These are phyloP conservation scores for Scaptomyza polygonia DNA, from an alignment of 2,888 invertebrate genomes.

Conservation along the genomic window DNA sequence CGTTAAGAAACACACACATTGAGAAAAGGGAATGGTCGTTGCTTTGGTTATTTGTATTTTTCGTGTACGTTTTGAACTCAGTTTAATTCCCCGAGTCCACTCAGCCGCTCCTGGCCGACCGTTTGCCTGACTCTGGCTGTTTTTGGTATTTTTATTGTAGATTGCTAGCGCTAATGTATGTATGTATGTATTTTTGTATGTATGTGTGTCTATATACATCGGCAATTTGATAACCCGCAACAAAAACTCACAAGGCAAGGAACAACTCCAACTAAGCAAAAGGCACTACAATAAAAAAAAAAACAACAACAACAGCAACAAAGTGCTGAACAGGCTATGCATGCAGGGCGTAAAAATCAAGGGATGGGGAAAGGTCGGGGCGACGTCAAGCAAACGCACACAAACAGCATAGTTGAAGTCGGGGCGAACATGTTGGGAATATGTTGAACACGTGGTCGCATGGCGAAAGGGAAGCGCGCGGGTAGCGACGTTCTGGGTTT, in stretches of 20 bases:
- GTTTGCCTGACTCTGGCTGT: background rate
- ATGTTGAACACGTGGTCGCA: slow-evolving; percentile 74
- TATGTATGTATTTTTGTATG: no score
- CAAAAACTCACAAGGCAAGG: slow-evolving; percentile 47
- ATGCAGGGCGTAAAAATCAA: slow-evolving; percentile 12
- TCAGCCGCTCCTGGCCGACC: slow-evolving; percentile 11
- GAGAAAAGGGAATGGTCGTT: background rate
- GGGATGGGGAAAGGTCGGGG: slow-evolving; percentile 11
- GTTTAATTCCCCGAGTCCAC: background rate
- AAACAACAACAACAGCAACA: slow-evolving; percentile 24
- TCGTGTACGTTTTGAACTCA: slow-evolving; percentile 9
- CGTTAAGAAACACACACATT: slow-evolving; percentile 3
- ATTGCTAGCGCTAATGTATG: slow-evolving; percentile 34
- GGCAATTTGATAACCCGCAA: slow-evolving; percentile 73
- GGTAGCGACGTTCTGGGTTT: slow-evolving; percentile 3
- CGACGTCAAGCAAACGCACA: slow-evolving; percentile 6
- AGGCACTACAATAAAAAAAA: slow-evolving; percentile 37
- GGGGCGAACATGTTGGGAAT: slow-evolving; percentile 70
- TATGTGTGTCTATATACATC: slow-evolving; percentile 24
- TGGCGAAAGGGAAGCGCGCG: background rate
- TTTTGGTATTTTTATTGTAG: background rate
- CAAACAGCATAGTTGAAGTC: slow-evolving; percentile 31
- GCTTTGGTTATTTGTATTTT: slow-evolving; percentile 5
- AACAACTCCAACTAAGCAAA: slow-evolving; percentile 28
- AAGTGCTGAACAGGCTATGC: slow-evolving; percentile 41